Conservation (phyloP, 2,113 vertebrate species). For the Mustelus asterias region DNA sequence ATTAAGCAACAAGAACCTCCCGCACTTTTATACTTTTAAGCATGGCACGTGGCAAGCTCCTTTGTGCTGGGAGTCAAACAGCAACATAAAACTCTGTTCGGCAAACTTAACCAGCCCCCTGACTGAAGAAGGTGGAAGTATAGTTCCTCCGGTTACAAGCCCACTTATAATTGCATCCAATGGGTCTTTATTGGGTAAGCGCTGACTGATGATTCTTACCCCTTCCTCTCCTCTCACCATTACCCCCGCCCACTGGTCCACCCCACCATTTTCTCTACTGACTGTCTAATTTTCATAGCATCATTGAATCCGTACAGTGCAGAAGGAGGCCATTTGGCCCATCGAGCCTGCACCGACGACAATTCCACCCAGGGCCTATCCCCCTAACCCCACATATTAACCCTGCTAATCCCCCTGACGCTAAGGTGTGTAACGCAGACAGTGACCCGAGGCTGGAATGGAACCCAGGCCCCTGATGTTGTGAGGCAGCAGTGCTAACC, state of each 20-base stretch:
- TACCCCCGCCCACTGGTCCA: neutral
- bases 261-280: neutral
- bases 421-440: no score
- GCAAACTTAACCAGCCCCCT: neutral
- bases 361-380: no score
- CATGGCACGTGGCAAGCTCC: no score
- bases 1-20: no score
- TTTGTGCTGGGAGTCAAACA: neutral
- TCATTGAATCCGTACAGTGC: no score
- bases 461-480: no score
- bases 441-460: no score
- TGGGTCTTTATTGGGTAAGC: neutral
- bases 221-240: neutral
- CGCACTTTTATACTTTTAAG: neutral
- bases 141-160: neutral
- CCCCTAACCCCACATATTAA: no score
- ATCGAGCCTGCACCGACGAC: no score
- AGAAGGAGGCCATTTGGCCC: no score
- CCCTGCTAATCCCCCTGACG: no score
- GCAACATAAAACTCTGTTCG: neutral
- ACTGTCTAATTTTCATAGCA: neutral
- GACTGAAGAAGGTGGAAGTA: neutral
- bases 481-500: no score
- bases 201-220: neutral
- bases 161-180: neutral